Evolutionary conservation across 2,113 vertebrate genomes (phyloP).

Genomic region (Casuarius casuarius): DNA sequence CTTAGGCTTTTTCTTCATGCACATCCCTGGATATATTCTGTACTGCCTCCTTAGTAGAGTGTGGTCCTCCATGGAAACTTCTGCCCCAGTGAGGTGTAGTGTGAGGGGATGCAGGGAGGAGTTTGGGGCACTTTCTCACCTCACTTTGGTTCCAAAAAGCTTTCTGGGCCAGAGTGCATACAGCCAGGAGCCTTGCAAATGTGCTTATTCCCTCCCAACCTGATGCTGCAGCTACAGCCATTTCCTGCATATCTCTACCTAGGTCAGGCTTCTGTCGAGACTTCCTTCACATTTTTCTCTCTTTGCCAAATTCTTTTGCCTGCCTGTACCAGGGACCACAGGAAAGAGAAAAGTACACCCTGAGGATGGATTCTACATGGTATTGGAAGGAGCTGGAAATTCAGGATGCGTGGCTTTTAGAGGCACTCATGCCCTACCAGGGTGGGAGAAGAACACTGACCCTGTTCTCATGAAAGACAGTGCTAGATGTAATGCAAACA

Average conservation of each 20-base stretch:
- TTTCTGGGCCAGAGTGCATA: not conserved
- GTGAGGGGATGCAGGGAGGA: not conserved
- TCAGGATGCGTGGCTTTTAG: not conserved
- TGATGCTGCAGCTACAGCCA: not conserved
- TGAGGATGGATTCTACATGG: not conserved
- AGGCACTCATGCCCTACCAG: not conserved
- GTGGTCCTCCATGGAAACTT: not conserved
- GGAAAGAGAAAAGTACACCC: not conserved
- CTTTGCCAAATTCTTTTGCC: not conserved
- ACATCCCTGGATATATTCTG: not conserved
- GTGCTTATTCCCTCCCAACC: not conserved
- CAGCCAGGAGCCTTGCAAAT: not conserved
- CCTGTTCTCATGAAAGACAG: not conserved
- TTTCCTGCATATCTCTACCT: not conserved
- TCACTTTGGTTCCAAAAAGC: not conserved
- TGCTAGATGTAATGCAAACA: not conserved
- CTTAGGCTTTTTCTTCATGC: not conserved
- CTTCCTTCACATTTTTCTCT: not conserved
- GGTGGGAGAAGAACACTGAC: not conserved
- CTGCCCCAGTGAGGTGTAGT: not conserved
- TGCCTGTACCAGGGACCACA: not conserved
- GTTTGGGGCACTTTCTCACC: not conserved
- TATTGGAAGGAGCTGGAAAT: not conserved
- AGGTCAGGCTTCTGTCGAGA: not conserved
- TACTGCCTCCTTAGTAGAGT: not conserved